Base-by-base conservation (phyloP, 2,888 invertebrate species). In the Aspidiotus destructor region DNA sequence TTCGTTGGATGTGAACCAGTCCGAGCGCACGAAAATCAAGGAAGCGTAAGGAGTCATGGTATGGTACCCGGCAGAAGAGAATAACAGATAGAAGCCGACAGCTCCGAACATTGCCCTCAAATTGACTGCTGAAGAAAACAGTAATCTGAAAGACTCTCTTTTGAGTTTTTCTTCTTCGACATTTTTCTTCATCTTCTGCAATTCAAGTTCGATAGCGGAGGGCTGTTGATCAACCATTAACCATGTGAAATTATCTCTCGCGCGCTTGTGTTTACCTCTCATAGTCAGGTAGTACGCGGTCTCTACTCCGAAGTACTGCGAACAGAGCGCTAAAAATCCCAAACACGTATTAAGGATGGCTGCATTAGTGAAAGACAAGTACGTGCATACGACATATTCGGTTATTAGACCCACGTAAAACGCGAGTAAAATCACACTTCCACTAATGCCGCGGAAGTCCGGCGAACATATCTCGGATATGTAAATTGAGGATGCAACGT, bases 321-420 rank as follows among this genome's bases (percentile, higher is more conserved):
- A 52, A 2, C 72, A 16, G 15, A 73, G 55, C 64, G 70, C 71
- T 7, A 70, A 7, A 9, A 70, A 41, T 1, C 72, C 70, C 55
- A 73, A 62, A 8, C 57, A 17, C 10, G 73, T 28, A 42, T 73
- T 72, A 28, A 72, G 15, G 7, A 70, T 41, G 52, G 70, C 71
- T 16, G 73, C 69, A 9, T 62, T 48, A 17, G 41, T 64, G 67
- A 71, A 72, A 10, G 72, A 70, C 10, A 73, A 70, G 52, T 71
- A 72, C 15, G 73, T 72, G 0, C 73, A 72, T 1, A 72, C 53
- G 7, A 69, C 54, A 69, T 72, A 73, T 68, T 73, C 72, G 9
- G 72, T 54, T 16, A 73, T 55, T 60, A 72, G 72, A 7, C 73
- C 73, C 10, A 72, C 60, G 60, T 73, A 72, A 8, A 72, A 71